Conservation (phyloP, 2,888 invertebrate genomes). For the Tolmerus cingulatus region DNA sequence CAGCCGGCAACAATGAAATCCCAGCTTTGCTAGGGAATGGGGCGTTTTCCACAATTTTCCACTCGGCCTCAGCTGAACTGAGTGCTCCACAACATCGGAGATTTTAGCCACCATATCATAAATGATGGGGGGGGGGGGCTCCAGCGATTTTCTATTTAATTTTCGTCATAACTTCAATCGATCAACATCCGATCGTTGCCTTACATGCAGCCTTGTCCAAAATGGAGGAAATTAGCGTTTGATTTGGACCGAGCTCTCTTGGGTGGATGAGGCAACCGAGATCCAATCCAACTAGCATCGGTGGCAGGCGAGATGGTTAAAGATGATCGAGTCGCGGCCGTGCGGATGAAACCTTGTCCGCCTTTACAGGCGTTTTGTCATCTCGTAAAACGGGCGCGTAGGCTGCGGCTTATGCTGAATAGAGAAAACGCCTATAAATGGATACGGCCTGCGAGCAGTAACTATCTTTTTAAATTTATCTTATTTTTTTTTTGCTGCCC, state of each 20-base stretch:
- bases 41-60: conserved; percentile 35
- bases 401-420: conserved; percentile 26
- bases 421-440: background rate
- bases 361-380: conserved; percentile 4
- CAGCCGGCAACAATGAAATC: conserved; percentile 10
- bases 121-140: background rate
- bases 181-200: background rate
- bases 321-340: conserved; percentile 15
- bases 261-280: conserved; percentile 3
- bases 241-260: background rate
- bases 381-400: conserved; percentile 23
- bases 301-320: background rate
- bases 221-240: conserved; percentile 7
- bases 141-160: background rate
- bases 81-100: background rate
- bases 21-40: conserved; percentile 16
- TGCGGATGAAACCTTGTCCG: conserved; percentile 36
- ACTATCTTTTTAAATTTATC: background rate
- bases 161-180: background rate
- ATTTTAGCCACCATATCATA: background rate
- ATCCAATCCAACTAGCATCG: background rate
- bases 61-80: background rate
- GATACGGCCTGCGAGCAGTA: background rate
- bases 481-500: background rate
- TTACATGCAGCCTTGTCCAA: conserved; percentile 22